These are phyloP conservation scores for Erinaceus europaeus DNA, from an alignment of 2,113 vertebrate genomes.

Conservation along the genomic window DNA sequence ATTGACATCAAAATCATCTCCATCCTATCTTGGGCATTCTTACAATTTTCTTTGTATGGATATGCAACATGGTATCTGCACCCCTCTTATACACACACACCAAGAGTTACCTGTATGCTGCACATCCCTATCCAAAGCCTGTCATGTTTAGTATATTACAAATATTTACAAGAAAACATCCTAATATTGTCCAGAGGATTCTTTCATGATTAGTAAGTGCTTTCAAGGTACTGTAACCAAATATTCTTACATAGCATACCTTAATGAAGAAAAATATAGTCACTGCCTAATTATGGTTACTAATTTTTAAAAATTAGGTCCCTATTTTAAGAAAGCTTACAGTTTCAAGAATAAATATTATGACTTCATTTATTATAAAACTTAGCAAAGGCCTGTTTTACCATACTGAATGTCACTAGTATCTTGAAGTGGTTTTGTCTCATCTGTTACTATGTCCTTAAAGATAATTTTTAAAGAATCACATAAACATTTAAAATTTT, in stretches of 20 bases:
- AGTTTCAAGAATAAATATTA: not conserved
- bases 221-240: not conserved
- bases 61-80: not conserved
- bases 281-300: not conserved
- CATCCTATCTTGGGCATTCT: not conserved
- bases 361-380: not conserved
- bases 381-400: not conserved
- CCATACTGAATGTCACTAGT: not conserved
- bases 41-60: not conserved
- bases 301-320: not conserved
- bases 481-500: not conserved
- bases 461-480: not conserved
- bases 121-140: not conserved
- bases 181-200: not conserved
- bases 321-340: not conserved
- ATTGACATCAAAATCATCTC: not conserved
- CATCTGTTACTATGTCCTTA: not conserved
- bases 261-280: not conserved
- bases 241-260: not conserved
- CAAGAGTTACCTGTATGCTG: not conserved
- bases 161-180: slow-evolving; percentile 40
- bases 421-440: not conserved
- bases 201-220: not conserved
- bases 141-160: not conserved
- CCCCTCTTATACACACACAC: not conserved